Percentiles rank a stretch among this genome's conserved stretches.
Conservation (phyloP, 2,888 invertebrate genomes). For the Trisateles emortualis region DNA sequence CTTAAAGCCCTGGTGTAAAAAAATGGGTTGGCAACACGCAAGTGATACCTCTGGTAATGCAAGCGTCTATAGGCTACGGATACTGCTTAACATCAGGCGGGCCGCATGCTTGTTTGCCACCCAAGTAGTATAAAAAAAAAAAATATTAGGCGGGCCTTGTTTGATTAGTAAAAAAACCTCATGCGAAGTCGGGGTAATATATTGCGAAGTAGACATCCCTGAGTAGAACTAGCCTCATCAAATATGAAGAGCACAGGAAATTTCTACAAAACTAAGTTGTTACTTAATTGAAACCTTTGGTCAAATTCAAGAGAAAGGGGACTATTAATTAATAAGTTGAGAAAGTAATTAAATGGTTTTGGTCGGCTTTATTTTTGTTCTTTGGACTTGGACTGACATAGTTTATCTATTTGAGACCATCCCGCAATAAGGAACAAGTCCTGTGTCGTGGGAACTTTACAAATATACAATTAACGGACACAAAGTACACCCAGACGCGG, state of each 20-base stretch:
- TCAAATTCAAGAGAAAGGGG: constrained; percentile 19
- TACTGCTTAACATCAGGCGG: too few relatives aligned
- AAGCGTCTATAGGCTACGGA: too few relatives aligned
- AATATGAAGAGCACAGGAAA: constrained; percentile 43
- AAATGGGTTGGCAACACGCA: too few relatives aligned
- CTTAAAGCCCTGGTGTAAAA: too few relatives aligned
- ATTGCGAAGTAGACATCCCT: not conserved
- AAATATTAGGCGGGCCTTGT: not conserved
- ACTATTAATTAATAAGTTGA: constrained; percentile 26
- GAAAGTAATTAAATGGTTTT: constrained; percentile 26
- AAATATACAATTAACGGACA: too few relatives aligned
- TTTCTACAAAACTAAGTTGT: constrained; percentile 29
- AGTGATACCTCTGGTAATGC: too few relatives aligned
- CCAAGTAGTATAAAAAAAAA: too few relatives aligned
- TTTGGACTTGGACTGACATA: not conserved
- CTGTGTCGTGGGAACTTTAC: too few relatives aligned
- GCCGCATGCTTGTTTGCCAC: too few relatives aligned
- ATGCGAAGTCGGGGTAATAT: not conserved
- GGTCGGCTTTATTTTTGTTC: not conserved
- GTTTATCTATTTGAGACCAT: not conserved
- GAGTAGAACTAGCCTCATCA: constrained; percentile 39
- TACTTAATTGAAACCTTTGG: constrained; percentile 30
- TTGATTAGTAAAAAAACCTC: not conserved
- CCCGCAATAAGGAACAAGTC: too few relatives aligned
- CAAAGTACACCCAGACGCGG: too few relatives aligned